Evolutionary conservation across 2,113 vertebrate genomes (phyloP).

Genomic region (Cyrtonyx montezumae): DNA sequence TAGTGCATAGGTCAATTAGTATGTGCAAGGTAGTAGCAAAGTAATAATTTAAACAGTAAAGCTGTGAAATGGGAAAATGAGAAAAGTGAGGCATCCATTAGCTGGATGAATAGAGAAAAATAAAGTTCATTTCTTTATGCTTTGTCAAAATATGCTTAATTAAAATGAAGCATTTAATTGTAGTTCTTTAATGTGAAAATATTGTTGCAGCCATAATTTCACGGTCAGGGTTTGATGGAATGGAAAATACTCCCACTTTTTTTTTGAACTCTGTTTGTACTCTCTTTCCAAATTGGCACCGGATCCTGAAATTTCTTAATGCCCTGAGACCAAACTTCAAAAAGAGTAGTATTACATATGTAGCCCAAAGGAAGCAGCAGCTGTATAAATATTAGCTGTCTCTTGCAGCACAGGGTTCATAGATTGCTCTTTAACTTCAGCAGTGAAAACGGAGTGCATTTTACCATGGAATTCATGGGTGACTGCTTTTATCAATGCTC

Average conservation of each 20-base stretch:
- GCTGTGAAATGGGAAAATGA: constrained; percentile 28
- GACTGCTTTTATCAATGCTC: constrained; percentile 23
- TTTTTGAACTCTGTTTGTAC: constrained; percentile 5
- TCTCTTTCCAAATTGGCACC: neutral
- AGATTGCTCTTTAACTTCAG: neutral
- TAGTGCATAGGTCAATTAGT: constrained; percentile 60
- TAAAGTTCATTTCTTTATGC: constrained; percentile 34
- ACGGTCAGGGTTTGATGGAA: constrained; percentile 38
- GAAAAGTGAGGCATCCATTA: constrained; percentile 39
- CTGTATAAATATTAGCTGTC: neutral
- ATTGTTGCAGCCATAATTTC: constrained; percentile 43
- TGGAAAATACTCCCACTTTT: constrained; percentile 14
- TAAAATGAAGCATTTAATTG: constrained; percentile 59
- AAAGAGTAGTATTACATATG: neutral
- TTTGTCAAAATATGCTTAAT: constrained; percentile 62
- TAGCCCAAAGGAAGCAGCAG: neutral
- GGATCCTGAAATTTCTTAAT: neutral
- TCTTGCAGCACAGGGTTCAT: neutral
- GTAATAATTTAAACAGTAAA: constrained; percentile 56
- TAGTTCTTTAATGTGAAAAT: constrained; percentile 28
- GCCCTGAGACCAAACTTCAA: neutral
- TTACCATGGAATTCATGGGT: neutral
- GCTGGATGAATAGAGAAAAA: constrained; percentile 31
- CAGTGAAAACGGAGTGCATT: neutral
- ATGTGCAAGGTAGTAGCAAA: constrained; percentile 50